Evolutionary conservation across 2,113 vertebrate species (phyloP), one percentile per base, ranked within the genome.

Genomic region (Gymnorhina tibicen): DNA sequence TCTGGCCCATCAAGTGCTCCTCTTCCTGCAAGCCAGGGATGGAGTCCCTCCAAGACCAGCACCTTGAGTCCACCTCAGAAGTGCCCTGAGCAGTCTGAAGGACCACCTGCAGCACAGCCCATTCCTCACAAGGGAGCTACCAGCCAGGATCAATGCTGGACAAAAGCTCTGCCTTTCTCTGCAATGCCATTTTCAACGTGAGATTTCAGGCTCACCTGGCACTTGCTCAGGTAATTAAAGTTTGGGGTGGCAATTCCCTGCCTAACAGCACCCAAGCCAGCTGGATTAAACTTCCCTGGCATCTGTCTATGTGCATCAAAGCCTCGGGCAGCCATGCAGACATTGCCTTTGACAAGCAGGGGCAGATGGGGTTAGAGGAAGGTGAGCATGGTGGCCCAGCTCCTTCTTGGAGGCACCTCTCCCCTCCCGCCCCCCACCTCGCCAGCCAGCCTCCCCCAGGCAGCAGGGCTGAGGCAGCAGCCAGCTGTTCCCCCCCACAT

Each of bases 271-370:
- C 30, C 66, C 2, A 0, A 44, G n/a, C 41, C 79, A 92, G 37
- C 41, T 77, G 67, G 75, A 83, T 88, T 91, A 86, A 90, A 92
- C 47, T 13, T 80, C 9, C 3, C 53, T 72, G 58, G 35, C 1
- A 0, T 63, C 64, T 76, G 79, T 59, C 72, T 66, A 44, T 0
- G 0, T 30, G 41, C 5, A 0, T 66, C 73, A 92, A 81, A 96
- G 55, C 37, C 55, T 56, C 16, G 13, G 55, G 55, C 6, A 3
- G 46, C 69, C 17, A 1, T 27, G 46, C 58, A 69, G 63, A 64
- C 7, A 6, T 85, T 0, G 0, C 46, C 39, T 85, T 81, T 84
- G 91, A 90, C 2, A 24, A 92, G 72, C 76, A 89, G 14, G 4
- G 42, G 39, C 59, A 95, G 76, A 59, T 56, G 73, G 59, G 19